phyloP scores from a whole-genome alignment of 2,113 vertebrate genomes.

The Aix galericulata region DNA sequence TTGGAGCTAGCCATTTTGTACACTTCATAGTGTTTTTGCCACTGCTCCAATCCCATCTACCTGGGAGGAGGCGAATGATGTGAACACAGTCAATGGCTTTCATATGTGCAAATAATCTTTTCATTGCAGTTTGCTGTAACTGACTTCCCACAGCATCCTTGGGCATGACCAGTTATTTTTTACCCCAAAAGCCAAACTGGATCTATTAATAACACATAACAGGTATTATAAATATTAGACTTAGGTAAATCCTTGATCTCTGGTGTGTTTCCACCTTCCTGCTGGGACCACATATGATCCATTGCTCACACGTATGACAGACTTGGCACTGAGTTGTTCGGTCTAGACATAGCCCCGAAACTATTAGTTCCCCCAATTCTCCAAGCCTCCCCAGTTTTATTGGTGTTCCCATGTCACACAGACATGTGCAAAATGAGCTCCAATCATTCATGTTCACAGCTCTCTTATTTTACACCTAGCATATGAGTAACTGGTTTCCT shows the following conservation, averaged over 20 bases:
- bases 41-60: not conserved
- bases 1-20: not conserved
- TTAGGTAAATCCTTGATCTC: not conserved
- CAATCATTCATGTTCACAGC: not conserved
- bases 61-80: not conserved
- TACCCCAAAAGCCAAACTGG: not conserved
- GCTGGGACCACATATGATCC: not conserved
- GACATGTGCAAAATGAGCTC: slow-evolving; percentile 19
- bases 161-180: not conserved
- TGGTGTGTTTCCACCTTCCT: not conserved
- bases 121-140: not conserved
- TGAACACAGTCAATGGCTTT: not conserved
- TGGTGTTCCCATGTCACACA: not conserved
- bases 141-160: not conserved
- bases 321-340: not conserved
- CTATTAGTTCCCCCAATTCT: fast-evolving
- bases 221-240: not conserved
- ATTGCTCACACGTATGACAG: not conserved
- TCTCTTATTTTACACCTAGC: not conserved
- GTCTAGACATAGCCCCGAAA: not conserved
- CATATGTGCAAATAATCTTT: not conserved
- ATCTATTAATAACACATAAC: not conserved
- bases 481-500: slow-evolving; percentile 15
- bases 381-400: not conserved
- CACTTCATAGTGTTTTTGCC: not conserved